phyloP scores from a whole-genome alignment of 2,888 invertebrate genomes.

The Sarcophaga subvicina region DNA sequence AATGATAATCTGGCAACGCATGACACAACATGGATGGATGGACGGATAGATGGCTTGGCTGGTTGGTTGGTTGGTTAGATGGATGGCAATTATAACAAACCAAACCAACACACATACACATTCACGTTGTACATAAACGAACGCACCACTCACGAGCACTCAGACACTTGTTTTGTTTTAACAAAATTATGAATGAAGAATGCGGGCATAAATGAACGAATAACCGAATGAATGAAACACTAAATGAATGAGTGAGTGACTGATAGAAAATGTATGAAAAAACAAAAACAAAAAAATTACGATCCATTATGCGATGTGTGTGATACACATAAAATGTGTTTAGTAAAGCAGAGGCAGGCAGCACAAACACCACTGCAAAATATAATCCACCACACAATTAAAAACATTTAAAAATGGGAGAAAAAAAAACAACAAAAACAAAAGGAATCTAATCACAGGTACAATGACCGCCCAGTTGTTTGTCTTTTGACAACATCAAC shows the following conservation, averaged over 20 bases:
- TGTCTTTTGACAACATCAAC: neutral
- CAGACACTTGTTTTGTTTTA: neutral
- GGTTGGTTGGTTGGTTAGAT: too few species aligned
- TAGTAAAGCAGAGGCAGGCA: neutral
- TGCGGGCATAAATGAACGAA: too few species aligned
- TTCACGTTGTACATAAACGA: too few species aligned
- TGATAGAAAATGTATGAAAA: neutral
- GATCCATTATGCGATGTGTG: slow-evolving; percentile 30
- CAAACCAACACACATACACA: too few species aligned
- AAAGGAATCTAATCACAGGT: slow-evolving; percentile 53
- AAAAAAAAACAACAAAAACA: slow-evolving; percentile 26
- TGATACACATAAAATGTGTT: neutral
- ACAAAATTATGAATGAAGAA: slow-evolving; percentile 39
- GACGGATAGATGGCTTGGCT: neutral
- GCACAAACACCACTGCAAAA: slow-evolving; percentile 22
- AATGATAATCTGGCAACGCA: slow-evolving; percentile 46
- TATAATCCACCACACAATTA: slow-evolving; percentile 28
- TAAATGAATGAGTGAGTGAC: neutral
- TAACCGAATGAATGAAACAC: neutral
- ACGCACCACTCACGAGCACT: neutral
- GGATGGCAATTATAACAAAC: too few species aligned
- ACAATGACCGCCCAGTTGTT: slow-evolving; percentile 59
- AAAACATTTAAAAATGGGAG: slow-evolving; percentile 30
- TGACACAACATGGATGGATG: slow-evolving; percentile 20
- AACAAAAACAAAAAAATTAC: neutral